phyloP scores from a whole-genome alignment of 2,888 invertebrate genomes.

The Idaea straminata region DNA sequence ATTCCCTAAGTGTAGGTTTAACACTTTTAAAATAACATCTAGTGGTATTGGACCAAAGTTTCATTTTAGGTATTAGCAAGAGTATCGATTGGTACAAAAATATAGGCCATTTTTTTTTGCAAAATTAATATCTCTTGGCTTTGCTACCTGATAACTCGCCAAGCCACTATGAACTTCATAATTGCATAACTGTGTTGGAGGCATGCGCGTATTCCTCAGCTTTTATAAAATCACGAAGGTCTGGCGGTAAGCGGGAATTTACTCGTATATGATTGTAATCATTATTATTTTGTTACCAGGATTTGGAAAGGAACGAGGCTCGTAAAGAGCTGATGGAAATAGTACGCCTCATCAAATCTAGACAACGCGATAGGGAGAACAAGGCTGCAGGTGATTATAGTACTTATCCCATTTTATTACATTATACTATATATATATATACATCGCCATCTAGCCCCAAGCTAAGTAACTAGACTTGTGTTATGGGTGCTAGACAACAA shows the following conservation, averaged over 20 bases:
- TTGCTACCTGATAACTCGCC: too few species aligned
- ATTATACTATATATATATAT: too few species aligned
- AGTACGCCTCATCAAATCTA: constrained; percentile 69
- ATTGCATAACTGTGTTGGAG: not conserved
- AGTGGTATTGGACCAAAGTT: not conserved
- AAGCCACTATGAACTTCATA: too few species aligned
- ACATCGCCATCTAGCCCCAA: too few species aligned
- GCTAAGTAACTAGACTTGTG: too few species aligned
- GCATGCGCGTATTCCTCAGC: too few species aligned
- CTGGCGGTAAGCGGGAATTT: too few species aligned
- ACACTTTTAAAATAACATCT: too few species aligned
- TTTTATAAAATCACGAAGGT: too few species aligned
- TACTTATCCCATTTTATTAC: not conserved
- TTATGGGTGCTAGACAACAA: too few species aligned
- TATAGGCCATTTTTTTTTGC: not conserved
- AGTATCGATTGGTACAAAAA: too few species aligned
- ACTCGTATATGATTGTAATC: not conserved
- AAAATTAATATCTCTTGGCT: not conserved
- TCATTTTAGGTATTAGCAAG: not conserved
- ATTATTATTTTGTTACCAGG: constrained; percentile 33
- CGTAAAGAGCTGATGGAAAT: constrained; percentile 75
- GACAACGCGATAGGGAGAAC: constrained; percentile 61
- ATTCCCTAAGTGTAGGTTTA: too few species aligned
- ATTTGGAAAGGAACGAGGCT: constrained; percentile 62
- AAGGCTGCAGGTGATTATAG: constrained; percentile 51